Percentiles rank a stretch among this genome's conserved stretches.
Conservation (phyloP, 2,113 vertebrate genomes). For the Eurypyga helias region DNA sequence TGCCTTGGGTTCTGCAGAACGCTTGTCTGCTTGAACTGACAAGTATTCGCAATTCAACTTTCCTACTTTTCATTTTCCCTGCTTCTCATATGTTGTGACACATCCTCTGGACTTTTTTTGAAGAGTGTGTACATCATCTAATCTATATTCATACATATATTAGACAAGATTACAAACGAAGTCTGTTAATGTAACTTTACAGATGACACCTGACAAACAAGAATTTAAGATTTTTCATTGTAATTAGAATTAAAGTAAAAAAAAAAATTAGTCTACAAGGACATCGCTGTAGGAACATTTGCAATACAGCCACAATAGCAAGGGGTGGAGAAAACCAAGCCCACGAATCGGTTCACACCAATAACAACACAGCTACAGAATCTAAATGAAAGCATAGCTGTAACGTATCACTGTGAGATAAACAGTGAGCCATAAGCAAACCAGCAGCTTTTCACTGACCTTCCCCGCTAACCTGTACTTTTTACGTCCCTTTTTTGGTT, state of each 20-base stretch:
- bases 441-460: not conserved
- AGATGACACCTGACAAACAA: not conserved
- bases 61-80: not conserved
- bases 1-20: constrained; percentile 27
- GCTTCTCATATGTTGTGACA: not conserved
- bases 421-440: not conserved
- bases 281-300: not conserved
- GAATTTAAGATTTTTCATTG: not conserved
- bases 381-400: not conserved
- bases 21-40: not conserved
- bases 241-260: not conserved
- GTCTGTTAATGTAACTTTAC: not conserved
- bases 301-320: not conserved
- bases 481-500: not conserved
- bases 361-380: not conserved
- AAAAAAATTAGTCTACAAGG: not conserved
- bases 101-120: not conserved
- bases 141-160: not conserved
- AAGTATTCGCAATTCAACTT: constrained; percentile 17
- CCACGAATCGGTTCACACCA: not conserved
- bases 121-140: not conserved
- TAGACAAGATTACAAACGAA: not conserved
- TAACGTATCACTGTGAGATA: not conserved
- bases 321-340: not conserved
- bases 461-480: not conserved